Evolutionary conservation across 1,140 invertebrate species (phyloP).

Genomic region (Rhynchophorus ferrugineus): DNA sequence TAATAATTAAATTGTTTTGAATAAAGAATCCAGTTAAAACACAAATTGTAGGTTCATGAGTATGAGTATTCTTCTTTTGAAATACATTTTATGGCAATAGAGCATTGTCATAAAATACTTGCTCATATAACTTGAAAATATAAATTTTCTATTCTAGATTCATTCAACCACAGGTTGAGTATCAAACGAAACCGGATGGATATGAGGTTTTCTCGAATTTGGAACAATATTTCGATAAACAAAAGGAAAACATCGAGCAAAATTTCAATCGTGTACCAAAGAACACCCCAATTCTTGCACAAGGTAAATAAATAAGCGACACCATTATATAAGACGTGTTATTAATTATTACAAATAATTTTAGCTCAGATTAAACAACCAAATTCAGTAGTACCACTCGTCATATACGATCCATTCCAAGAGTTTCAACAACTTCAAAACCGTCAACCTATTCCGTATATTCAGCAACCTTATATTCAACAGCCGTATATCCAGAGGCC

Average conservation of each 20-base stretch:
- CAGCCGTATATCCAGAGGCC: background rate
- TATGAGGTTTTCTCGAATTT: constrained; percentile 31
- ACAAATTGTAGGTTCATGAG: too few relatives aligned
- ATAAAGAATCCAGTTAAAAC: too few relatives aligned
- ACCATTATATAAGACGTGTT: too few relatives aligned
- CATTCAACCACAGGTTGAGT: constrained; percentile 12
- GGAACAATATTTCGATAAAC: constrained; percentile 25
- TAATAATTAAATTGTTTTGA: too few relatives aligned
- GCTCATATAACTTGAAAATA: too few relatives aligned
- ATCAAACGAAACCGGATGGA: constrained; percentile 32
- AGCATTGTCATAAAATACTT: too few relatives aligned
- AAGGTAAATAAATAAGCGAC: too few relatives aligned
- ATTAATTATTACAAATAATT: too few relatives aligned
- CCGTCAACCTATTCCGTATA: background rate
- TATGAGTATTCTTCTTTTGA: too few relatives aligned
- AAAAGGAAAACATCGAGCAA: constrained; percentile 20
- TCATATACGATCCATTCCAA: constrained; percentile 17
- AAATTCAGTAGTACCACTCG: constrained; percentile 4
- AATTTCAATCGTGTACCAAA: background rate
- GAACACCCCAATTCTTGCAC: background rate
- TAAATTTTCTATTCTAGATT: too few relatives aligned
- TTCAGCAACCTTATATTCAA: background rate
- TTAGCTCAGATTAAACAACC: background rate
- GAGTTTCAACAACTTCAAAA: constrained; percentile 5
- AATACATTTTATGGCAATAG: too few relatives aligned